Percentiles rank a stretch among this genome's conserved stretches.
These are phyloP conservation scores for Tursiops truncatus DNA, from an alignment of 2,113 vertebrate species.

Conservation along the genomic window DNA sequence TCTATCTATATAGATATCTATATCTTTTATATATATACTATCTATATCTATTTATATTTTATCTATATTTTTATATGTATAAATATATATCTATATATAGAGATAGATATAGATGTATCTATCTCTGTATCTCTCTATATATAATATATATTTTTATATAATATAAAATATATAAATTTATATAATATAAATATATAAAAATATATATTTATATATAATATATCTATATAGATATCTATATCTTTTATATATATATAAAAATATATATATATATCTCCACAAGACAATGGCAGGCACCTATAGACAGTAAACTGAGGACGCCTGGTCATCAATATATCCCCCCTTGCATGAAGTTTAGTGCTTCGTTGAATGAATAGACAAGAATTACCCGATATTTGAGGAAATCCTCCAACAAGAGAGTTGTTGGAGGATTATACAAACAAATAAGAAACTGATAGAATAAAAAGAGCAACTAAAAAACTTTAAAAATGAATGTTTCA, in stretches of 20 bases:
- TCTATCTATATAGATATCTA: no score
- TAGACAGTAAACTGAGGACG: neutral
- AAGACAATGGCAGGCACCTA: neutral
- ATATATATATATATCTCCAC: neutral
- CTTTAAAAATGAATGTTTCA: neutral
- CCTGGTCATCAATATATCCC: neutral
- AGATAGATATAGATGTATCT: no score
- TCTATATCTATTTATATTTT: no score
- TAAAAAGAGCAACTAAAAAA: neutral
- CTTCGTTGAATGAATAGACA: neutral
- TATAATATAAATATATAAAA: no score
- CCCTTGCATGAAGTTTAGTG: neutral
- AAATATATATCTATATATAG: neutral
- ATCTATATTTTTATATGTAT: no score
- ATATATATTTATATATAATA: no score
- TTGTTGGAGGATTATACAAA: neutral
- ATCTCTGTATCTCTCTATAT: no score
- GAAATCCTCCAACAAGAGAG: neutral
- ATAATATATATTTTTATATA: no score
- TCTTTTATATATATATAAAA: no score
- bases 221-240: no score
- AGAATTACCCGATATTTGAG: neutral
- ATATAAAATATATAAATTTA: no score
- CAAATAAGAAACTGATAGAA: neutral
- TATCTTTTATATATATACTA: no score